phyloP scores from a whole-genome alignment of 2,797 vertebrate genomes.

The Acipenser ruthenus region DNA sequence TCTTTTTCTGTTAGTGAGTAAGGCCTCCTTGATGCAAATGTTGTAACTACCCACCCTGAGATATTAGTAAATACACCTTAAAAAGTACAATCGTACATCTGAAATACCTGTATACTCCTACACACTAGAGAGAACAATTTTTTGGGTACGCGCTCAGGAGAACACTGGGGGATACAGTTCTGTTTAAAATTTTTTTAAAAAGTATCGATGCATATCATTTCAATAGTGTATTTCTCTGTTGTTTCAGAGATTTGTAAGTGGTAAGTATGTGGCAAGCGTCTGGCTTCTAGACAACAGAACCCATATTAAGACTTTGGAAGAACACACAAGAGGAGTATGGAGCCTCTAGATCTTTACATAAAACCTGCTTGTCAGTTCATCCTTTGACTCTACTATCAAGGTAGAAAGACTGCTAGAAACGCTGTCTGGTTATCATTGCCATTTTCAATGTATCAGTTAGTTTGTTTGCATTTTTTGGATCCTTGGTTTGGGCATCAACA shows the following conservation, averaged over 20 bases:
- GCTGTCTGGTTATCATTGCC: background rate
- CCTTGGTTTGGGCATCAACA: no score
- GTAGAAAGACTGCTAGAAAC: background rate
- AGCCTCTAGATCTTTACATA: background rate
- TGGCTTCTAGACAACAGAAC: background rate
- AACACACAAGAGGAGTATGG: background rate
- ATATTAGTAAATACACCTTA: no score
- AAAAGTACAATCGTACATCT: background rate
- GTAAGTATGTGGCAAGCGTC: background rate
- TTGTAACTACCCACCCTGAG: no score
- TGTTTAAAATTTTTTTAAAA: no score
- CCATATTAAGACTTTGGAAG: background rate
- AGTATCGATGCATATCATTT: background rate
- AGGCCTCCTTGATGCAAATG: no score
- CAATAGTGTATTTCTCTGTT: background rate
- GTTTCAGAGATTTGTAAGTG: no score
- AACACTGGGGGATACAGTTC: no score
- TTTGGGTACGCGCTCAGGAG: no score
- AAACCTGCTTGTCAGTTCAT: background rate
- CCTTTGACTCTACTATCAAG: background rate
- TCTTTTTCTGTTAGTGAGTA: no score
- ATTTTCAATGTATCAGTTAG: no score
- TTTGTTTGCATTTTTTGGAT: no score
- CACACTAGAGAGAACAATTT: background rate
- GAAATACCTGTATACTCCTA: constrained; percentile 6